Percentiles rank a stretch among this genome's conserved stretches.
Conservation (phyloP, 2,888 invertebrate species). For the Lasioglossum oenotherae region DNA sequence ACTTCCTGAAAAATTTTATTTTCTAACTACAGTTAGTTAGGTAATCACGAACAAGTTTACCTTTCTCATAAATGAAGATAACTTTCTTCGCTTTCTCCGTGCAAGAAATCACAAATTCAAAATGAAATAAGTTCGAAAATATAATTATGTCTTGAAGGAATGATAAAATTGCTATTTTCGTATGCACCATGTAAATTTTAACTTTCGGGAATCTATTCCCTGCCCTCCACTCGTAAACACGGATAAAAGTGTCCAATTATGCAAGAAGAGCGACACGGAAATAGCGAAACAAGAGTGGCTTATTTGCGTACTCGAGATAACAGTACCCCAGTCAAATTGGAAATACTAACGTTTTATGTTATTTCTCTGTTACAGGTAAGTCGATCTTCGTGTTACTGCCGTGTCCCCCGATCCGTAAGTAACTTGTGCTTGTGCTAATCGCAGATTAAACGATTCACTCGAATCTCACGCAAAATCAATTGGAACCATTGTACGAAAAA, state of each 20-base stretch:
- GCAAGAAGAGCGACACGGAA: slow-evolving; percentile 14
- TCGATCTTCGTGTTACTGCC: not conserved
- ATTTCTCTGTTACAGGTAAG: slow-evolving; percentile 68
- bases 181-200: slow-evolving; percentile 26
- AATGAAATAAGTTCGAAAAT: not conserved
- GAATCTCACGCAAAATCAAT: slow-evolving; percentile 11
- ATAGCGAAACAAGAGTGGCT: slow-evolving; percentile 23
- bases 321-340: not conserved
- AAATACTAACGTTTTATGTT: not conserved
- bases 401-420: slow-evolving; percentile 39
- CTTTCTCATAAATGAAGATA: not conserved
- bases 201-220: slow-evolving; percentile 45
- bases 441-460: slow-evolving; percentile 27
- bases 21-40: not conserved
- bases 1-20: not conserved
- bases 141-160: not conserved
- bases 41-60: not conserved
- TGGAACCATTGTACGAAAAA: not conserved
- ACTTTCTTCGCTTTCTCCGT: not conserved
- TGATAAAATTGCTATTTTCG: not conserved
- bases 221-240: slow-evolving; percentile 32
- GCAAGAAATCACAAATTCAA: not conserved
- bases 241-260: slow-evolving; percentile 25
- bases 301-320: not conserved
- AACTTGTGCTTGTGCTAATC: not conserved